Percentiles rank a stretch among this genome's conserved stretches.
phyloP scores from a whole-genome alignment of 2,888 invertebrate genomes.

The Gnatocerus cornutus region DNA sequence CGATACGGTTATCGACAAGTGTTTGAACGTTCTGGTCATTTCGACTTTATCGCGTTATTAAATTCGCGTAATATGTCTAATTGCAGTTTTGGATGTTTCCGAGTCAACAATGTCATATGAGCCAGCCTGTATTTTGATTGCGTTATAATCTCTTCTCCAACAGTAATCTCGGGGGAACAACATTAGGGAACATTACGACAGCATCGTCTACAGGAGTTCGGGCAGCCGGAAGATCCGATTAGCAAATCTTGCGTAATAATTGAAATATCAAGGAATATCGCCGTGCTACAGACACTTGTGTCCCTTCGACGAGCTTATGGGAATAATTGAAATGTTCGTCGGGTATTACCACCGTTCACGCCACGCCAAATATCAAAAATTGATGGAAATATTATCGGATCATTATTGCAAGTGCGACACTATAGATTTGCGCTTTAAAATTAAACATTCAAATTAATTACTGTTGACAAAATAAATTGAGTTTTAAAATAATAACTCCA shows the following conservation, averaged over 20 bases:
- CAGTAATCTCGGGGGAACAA: constrained; percentile 59
- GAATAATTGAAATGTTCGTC: constrained; percentile 56
- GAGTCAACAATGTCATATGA: constrained; percentile 40
- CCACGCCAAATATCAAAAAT: constrained; percentile 9
- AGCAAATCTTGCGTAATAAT: constrained; percentile 70
- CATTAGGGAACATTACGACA: constrained; percentile 52
- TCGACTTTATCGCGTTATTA: constrained; percentile 31
- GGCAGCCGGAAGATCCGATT: constrained; percentile 69
- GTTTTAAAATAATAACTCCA: no score
- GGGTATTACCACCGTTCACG: constrained; percentile 27
- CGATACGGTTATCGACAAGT: constrained; percentile 26
- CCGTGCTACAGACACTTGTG: constrained; percentile 54
- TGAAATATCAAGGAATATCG: constrained; percentile 67
- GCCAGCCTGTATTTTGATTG: constrained; percentile 45
- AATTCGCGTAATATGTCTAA: constrained; percentile 25
- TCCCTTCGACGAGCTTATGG: constrained; percentile 52
- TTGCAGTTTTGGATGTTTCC: constrained; percentile 21
- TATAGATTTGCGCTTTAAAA: neutral
- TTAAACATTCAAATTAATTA: no score
- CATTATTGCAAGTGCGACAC: no score
- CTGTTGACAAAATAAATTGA: no score
- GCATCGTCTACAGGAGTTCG: constrained; percentile 60
- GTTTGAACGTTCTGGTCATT: constrained; percentile 31
- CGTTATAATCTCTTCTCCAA: constrained; percentile 65
- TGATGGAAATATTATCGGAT: neutral